A percentile compares a stretch with the other conserved stretches of the same genome.
Conservation (phyloP, 2,113 vertebrate genomes). For the Cololabis saira region DNA sequence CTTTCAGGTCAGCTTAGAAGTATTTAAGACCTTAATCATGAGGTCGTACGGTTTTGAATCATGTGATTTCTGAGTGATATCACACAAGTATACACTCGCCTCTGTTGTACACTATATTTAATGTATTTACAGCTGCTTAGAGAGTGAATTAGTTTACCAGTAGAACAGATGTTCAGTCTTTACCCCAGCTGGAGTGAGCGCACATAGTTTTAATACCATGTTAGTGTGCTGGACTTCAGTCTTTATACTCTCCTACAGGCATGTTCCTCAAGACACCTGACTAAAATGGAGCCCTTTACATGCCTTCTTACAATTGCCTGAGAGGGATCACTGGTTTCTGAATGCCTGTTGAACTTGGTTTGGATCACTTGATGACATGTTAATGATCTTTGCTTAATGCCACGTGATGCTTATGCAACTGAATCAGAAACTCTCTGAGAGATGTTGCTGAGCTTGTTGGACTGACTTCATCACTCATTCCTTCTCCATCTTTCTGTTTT, state of each 20-base stretch:
- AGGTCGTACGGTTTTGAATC: background rate
- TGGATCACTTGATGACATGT: conserved; percentile 74
- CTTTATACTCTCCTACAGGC: conserved; percentile 66
- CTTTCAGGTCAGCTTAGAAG: too few relatives aligned
- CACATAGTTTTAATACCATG: conserved; percentile 10
- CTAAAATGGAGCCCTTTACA: conserved; percentile 75
- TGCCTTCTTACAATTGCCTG: conserved; percentile 80
- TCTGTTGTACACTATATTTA: conserved; percentile 1
- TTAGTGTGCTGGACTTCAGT: conserved; percentile 3
- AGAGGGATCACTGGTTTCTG: conserved; percentile 83
- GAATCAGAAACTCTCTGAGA: conserved; percentile 27
- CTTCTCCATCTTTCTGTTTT: conserved; percentile 35
- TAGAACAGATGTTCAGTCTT: conserved; percentile 27
- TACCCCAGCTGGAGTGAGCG: conserved; percentile 36
- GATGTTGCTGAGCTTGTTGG: conserved; percentile 6
- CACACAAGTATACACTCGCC: background rate
- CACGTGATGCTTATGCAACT: conserved; percentile 56
- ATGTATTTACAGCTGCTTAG: conserved; percentile 1
- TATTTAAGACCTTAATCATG: too few relatives aligned
- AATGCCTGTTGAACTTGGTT: conserved; percentile 80
- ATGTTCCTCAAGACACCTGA: conserved; percentile 76
- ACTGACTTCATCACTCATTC: conserved; percentile 47
- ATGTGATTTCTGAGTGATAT: background rate
- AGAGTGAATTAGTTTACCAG: conserved; percentile 14
- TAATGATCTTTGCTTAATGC: conserved; percentile 60